phyloP scores from a whole-genome alignment of 2,113 vertebrate genomes.

The Microcebus ravelobensis region DNA sequence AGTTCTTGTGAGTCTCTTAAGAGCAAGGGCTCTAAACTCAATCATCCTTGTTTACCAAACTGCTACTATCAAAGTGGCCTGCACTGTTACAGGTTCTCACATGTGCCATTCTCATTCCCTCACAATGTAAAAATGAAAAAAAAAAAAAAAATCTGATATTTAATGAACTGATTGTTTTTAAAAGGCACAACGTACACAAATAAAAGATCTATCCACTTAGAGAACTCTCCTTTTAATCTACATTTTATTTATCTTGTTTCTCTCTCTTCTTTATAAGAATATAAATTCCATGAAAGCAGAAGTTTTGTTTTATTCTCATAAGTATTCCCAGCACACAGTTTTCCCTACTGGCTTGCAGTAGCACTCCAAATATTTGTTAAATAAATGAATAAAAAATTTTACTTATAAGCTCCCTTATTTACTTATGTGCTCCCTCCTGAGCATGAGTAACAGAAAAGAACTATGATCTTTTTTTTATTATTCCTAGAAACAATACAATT shows the following conservation, averaged over 20 bases:
- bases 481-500: constrained; percentile 33
- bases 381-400: constrained; percentile 7
- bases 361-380: constrained; percentile 8
- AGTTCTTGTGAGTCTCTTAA: not conserved
- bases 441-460: not conserved
- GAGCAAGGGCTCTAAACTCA: not conserved
- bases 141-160: not conserved
- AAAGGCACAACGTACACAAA: not conserved
- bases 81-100: not conserved
- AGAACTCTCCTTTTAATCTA: not conserved
- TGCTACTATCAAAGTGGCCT: not conserved
- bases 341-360: not conserved
- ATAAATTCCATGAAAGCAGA: not conserved
- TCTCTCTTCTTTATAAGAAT: not conserved
- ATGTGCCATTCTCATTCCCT: not conserved
- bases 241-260: not conserved
- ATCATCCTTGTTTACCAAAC: not conserved
- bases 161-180: not conserved
- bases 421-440: not conserved
- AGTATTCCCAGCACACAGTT: not conserved
- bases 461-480: not conserved
- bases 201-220: not conserved
- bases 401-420: not conserved
- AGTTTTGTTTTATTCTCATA: not conserved
- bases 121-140: not conserved